Percentiles rank a stretch among this genome's conserved stretches.
Conservation (phyloP, 2,888 invertebrate species). For the Parnassius orleans region DNA sequence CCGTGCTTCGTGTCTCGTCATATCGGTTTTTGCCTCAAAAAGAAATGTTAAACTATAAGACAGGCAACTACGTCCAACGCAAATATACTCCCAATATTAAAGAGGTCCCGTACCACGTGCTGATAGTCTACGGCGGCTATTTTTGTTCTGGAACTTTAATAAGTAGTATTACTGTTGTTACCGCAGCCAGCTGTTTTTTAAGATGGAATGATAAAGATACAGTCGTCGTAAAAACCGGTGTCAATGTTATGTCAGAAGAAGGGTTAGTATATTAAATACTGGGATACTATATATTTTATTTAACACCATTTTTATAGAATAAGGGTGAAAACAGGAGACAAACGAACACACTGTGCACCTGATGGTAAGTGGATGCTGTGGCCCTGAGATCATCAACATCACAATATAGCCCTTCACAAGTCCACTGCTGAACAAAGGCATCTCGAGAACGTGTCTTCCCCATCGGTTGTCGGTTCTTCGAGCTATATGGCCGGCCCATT, state of each 20-base stretch:
- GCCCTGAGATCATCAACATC: too few species aligned
- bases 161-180: slow-evolving; percentile 53
- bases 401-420: too few species aligned
- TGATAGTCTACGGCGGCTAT: slow-evolving; percentile 50
- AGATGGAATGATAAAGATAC: slow-evolving; percentile 31
- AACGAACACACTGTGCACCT: too few species aligned
- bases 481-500: too few species aligned
- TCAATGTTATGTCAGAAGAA: slow-evolving; percentile 41
- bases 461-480: too few species aligned
- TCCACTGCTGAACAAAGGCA: too few species aligned
- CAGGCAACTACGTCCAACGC: slow-evolving; percentile 11
- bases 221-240: slow-evolving; percentile 55
- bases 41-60: slow-evolving; percentile 13
- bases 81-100: slow-evolving; percentile 28
- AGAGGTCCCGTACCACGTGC: slow-evolving; percentile 53
- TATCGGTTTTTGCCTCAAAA: slow-evolving; percentile 31
- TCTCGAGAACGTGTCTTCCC: too few species aligned
- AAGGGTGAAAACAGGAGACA: too few species aligned
- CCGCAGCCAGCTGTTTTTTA: slow-evolving; percentile 58
- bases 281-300: too few species aligned
- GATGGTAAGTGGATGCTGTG: too few species aligned
- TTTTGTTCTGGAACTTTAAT: slow-evolving; percentile 65
- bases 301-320: too few species aligned
- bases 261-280: slow-evolving; percentile 39
- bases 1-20: slow-evolving; percentile 1